Evolutionary conservation across 2,797 vertebrate genomes (phyloP), one percentile per base, ranked within the genome.

Genomic region (Acridotheres tristis): DNA sequence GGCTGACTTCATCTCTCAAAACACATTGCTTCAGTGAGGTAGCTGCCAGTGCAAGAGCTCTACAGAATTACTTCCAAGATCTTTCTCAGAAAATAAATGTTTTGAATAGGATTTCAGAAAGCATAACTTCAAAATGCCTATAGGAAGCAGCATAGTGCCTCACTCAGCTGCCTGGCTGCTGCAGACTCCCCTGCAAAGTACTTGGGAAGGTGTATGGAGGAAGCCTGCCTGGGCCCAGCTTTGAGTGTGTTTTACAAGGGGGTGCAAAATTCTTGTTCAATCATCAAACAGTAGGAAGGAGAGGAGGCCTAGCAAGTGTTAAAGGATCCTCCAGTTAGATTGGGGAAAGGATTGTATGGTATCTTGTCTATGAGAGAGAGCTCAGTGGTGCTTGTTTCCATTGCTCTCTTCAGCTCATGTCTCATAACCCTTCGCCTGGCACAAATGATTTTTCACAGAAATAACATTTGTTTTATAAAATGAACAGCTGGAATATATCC

Each of bases 181-280:
- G 18, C 68, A 83, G 59, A 23, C 5, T 76, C 5, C 42, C 7
- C 20, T 22, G 7, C 20, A 74, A 77, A 67, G 32, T 20, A 9
- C 21, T 8, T 25, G 18, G n/a, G 27, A 84, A 47, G 2, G 12
- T 9, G 4, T 1, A 38, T 0, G 1, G 45, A 59, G 30, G 18
- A 92, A 73, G 5, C 16, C 57, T 54, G 3, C 34, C 54, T 26
- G 25, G 14, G 25, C 51, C 62, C 53, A 42, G 26, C 3, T 75
- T 58, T 0, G 1, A 32, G 4, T 0, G 0, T 43, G 19, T 53
- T 62, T 68, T 34, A 6, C 43, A 61, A 55, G 2, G 5, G 5
- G 2, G 0, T 12, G 6, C 4, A 34, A 74, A 90, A 45, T 17
- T 17, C 42, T 34, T 22, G 16, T 65, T 38, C 38, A 57, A 1